Evolutionary conservation across 2,888 invertebrate genomes (phyloP), one percentile per base, ranked within the genome.

Genomic region (Mechanitis messenoides): DNA sequence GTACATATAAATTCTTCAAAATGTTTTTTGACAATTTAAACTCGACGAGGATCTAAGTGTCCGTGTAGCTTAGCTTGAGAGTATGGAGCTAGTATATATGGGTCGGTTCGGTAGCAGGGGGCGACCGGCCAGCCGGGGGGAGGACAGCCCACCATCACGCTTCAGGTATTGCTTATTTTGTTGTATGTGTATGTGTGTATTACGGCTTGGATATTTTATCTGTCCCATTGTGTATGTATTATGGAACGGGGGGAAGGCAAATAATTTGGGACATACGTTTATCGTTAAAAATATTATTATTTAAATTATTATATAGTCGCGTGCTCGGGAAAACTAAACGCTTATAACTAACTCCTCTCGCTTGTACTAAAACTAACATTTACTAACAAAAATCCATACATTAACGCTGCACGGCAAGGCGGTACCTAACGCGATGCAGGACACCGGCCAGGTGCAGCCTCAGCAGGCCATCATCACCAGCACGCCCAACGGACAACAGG

Each of bases 401-500:
- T 68, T 66, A 62, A 63, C 55, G 82, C 83, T 77, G 83, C 80
- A 73, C 76, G 80, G 78, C 79, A 83, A 92, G 80, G 91, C 92
- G 67, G 91, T 91, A 28, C 80, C 87, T 56, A 83, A 83, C 47
- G 80, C 82, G 5, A 86, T 91, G 65, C 87, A 91, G 73, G 83
- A 89, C 53, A 74, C 84, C 1, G 79, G 73, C 45, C 63, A 64
- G 35, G 75, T 82, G n/a, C 83, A 79, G 58, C 83, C 84, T 64
- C 84, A 82, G 60, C 94, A 94, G 75, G 93, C 94, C 1, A 92
- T 95, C 61, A 94, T 95, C 11, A 93, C 94, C 61, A 94, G 93
- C 68, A 93, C 94, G 64, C 93, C 94, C 2, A 92, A 92, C 73
- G 95, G 94, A 0, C 96, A 96, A 76, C 96, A 96, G 77, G 92